Percentiles rank a stretch among this genome's conserved stretches.
phyloP scores from a whole-genome alignment of 2,888 invertebrate species.

The Ophion ellenae region DNA sequence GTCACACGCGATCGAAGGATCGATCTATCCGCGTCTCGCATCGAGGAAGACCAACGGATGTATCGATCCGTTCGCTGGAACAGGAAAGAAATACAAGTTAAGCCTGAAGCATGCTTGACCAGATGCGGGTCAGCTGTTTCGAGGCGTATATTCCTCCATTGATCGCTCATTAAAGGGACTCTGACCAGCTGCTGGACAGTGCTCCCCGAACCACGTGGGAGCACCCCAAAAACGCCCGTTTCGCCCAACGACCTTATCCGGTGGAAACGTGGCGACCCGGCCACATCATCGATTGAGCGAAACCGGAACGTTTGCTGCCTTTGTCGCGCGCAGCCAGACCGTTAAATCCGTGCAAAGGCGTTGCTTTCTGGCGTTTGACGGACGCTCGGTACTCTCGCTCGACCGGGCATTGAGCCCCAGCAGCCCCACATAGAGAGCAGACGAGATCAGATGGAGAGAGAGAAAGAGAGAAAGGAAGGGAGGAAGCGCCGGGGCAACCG shows the following conservation, averaged over 20 bases:
- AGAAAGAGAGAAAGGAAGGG: neutral
- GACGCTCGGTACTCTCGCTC: slow-evolving; percentile 38
- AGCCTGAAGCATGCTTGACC: neutral
- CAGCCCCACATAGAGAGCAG: slow-evolving; percentile 24
- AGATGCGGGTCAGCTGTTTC: slow-evolving; percentile 22
- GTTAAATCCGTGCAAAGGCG: slow-evolving; percentile 30
- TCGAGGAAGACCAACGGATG: neutral
- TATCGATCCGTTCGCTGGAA: neutral
- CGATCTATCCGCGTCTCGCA: neutral
- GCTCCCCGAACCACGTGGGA: neutral
- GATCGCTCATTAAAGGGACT: slow-evolving; percentile 1
- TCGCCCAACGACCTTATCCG: no score
- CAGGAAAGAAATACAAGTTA: neutral
- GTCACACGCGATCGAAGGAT: neutral
- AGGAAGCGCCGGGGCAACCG: slow-evolving; percentile 57
- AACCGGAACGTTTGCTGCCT: slow-evolving; percentile 19
- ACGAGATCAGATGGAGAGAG: slow-evolving; percentile 11
- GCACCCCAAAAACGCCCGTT: neutral
- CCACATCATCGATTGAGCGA: slow-evolving; percentile 15
- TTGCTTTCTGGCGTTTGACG: slow-evolving; percentile 33
- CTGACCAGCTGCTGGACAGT: slow-evolving; percentile 1
- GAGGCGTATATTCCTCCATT: neutral
- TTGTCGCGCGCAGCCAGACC: slow-evolving; percentile 5
- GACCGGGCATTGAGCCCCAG: slow-evolving; percentile 62
- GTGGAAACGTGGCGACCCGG: neutral